Conservation (phyloP, 2,797 vertebrate genomes). For the Anolis apletophallus region DNA sequence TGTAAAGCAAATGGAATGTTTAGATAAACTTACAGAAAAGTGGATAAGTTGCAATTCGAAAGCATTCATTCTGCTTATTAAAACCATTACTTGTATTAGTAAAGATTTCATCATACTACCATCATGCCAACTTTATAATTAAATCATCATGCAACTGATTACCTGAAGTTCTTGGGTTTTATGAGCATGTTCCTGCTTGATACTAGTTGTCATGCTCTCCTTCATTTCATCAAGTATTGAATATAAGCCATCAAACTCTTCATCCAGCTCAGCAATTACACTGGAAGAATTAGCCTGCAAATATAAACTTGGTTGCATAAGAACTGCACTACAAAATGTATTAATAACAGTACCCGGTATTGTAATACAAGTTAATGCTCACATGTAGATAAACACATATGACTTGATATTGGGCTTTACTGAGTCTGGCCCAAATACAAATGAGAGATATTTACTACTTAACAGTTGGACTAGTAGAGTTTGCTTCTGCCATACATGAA, state of each 20-base stretch:
- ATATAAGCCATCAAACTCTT: conserved; percentile 89
- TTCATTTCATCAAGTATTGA: conserved; percentile 86
- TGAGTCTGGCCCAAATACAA: background rate
- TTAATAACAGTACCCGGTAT: background rate
- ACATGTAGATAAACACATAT: background rate
- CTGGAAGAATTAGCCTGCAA: conserved; percentile 87
- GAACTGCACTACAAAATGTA: background rate
- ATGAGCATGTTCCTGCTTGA: conserved; percentile 83
- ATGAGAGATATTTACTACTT: background rate
- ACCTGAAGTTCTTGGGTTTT: conserved; percentile 88
- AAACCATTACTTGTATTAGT: background rate
- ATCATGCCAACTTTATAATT: background rate
- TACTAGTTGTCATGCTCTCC: conserved; percentile 82
- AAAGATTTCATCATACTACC: background rate
- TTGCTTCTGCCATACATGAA: background rate
- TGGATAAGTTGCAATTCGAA: background rate
- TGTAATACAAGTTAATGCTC: background rate
- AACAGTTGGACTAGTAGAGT: background rate
- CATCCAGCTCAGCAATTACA: conserved; percentile 88
- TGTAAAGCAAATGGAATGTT: background rate
- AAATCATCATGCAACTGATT: conserved; percentile 9
- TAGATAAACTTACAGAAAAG: background rate
- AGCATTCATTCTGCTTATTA: background rate
- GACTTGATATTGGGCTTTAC: background rate
- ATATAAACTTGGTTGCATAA: background rate